Percentiles rank a stretch among this genome's conserved stretches.
Evolutionary conservation across 2,113 vertebrate genomes (phyloP).

Genomic region (Nesoenas mayeri): DNA sequence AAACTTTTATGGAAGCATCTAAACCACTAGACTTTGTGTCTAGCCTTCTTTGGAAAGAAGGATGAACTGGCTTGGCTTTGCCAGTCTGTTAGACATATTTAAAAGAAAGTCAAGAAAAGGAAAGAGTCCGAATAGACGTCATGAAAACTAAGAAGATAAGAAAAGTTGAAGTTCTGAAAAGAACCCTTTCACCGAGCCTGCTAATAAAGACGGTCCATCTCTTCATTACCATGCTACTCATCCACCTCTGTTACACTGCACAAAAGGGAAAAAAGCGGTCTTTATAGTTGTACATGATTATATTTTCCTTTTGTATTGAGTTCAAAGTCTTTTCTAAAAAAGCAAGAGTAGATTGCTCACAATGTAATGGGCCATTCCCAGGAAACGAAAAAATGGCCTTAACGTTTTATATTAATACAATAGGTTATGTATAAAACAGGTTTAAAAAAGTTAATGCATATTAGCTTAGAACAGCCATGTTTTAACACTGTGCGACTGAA

Average conservation of each 20-base stretch:
- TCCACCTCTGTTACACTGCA: slow-evolving; percentile 70
- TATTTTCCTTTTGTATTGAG: slow-evolving; percentile 76
- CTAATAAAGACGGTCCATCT: slow-evolving; percentile 72
- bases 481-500: slow-evolving; percentile 73
- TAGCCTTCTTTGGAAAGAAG: slow-evolving; percentile 47
- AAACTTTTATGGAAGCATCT: slow-evolving; percentile 46
- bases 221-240: slow-evolving; percentile 77
- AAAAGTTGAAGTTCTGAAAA: slow-evolving; percentile 76
- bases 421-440: slow-evolving; percentile 77
- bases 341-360: slow-evolving; percentile 77
- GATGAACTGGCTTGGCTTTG: slow-evolving; percentile 65
- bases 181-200: slow-evolving; percentile 66
- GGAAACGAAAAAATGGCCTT: slow-evolving; percentile 73
- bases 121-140: slow-evolving; percentile 62
- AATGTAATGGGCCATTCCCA: slow-evolving; percentile 78
- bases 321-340: slow-evolving; percentile 74
- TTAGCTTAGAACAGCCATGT: slow-evolving; percentile 76
- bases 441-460: slow-evolving; percentile 78
- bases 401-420: slow-evolving; percentile 77
- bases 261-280: slow-evolving; percentile 73
- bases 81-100: slow-evolving; percentile 55
- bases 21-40: slow-evolving; percentile 36
- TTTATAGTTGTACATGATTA: slow-evolving; percentile 79
- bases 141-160: slow-evolving; percentile 75
- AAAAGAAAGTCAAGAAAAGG: slow-evolving; percentile 72